A percentile compares a stretch with the other conserved stretches of the same genome.
Evolutionary conservation across 2,797 vertebrate species (phyloP).

Genomic region (Phalloptychus januarius): DNA sequence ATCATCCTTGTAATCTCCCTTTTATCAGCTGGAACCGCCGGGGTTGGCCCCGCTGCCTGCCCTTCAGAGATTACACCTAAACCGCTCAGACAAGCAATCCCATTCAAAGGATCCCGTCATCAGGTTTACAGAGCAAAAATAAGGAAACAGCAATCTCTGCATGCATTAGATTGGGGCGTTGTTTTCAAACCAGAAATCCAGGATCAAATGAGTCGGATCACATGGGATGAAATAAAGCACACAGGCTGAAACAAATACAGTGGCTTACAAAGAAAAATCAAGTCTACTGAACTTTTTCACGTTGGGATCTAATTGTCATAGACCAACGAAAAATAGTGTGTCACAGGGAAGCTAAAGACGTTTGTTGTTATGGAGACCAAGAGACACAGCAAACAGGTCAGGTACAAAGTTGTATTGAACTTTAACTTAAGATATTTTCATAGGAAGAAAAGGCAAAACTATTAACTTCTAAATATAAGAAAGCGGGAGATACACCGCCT

Average conservation of each 20-base stretch:
- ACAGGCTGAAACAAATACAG: background rate
- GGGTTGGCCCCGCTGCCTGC: conserved; percentile 34
- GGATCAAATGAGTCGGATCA: background rate
- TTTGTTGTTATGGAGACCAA: background rate
- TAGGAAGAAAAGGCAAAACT: background rate
- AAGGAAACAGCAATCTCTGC: conserved; percentile 10
- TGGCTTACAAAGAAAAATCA: background rate
- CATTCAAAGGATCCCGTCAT: conserved; percentile 44
- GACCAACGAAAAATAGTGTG: background rate
- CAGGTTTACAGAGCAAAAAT: conserved; percentile 28
- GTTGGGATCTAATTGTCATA: background rate
- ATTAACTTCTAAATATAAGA: background rate
- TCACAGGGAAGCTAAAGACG: background rate
- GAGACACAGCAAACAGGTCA: background rate
- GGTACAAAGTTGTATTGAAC: too few relatives aligned
- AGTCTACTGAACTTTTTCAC: background rate
- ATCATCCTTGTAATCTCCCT: conserved; percentile 75
- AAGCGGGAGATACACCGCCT: background rate
- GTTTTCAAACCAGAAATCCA: background rate
- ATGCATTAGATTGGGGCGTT: background rate
- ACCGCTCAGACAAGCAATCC: conserved; percentile 46
- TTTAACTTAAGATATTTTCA: background rate
- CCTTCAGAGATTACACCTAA: conserved; percentile 66
- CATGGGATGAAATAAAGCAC: background rate
- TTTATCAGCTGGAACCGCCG: conserved; percentile 65